phyloP scores from a whole-genome alignment of 1,140 invertebrate genomes.

The Calephelis nemesis region DNA sequence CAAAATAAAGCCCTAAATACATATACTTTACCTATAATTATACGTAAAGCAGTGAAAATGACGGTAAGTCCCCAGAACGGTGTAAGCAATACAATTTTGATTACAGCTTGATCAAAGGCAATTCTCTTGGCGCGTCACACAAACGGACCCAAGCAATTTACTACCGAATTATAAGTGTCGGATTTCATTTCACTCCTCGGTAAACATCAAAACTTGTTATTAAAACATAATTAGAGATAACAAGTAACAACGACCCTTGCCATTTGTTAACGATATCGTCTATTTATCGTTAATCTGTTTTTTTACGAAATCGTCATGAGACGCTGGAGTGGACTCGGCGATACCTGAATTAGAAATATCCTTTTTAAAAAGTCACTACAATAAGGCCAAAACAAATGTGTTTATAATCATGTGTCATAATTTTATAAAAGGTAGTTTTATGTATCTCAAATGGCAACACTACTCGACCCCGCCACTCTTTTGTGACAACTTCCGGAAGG shows the following conservation, averaged over 20 bases:
- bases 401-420: too few relatives aligned
- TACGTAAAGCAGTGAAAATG: constrained; percentile 6
- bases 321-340: too few relatives aligned
- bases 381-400: too few relatives aligned
- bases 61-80: constrained; percentile 5
- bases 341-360: too few relatives aligned
- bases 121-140: constrained; percentile 23
- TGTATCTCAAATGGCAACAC: too few relatives aligned
- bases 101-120: constrained; percentile 18
- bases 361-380: too few relatives aligned
- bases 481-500: too few relatives aligned
- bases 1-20: too few relatives aligned
- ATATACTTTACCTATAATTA: neutral
- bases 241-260: neutral
- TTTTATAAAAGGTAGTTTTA: too few relatives aligned
- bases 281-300: too few relatives aligned
- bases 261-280: constrained; percentile 3
- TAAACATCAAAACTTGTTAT: constrained; percentile 61
- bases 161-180: constrained; percentile 34
- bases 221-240: constrained; percentile 43
- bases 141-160: constrained; percentile 36
- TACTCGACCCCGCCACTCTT: too few relatives aligned
- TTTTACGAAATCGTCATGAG: too few relatives aligned
- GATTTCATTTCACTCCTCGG: constrained; percentile 57
- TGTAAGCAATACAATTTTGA: constrained; percentile 26